A percentile compares a stretch with the other conserved stretches of the same genome.
These are phyloP conservation scores for Hypomesus transpacificus DNA, from an alignment of 2,113 vertebrate genomes.

Conservation along the genomic window DNA sequence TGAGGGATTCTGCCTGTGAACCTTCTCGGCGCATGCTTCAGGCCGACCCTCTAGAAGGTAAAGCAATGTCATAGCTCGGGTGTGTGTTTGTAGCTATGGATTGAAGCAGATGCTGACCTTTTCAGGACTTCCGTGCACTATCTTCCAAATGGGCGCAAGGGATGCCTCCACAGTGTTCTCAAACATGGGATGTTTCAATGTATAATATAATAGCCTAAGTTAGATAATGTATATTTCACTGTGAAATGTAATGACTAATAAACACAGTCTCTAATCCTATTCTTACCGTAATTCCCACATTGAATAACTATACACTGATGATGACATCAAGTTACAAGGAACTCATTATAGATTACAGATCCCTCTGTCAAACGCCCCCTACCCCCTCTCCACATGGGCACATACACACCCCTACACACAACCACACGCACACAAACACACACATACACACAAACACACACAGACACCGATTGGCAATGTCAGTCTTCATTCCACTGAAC, in stretches of 20 bases:
- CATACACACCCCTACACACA: slow-evolving; percentile 20
- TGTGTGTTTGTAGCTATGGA: background rate
- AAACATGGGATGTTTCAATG: too few species aligned
- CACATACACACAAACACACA: background rate
- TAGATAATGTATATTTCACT: too few species aligned
- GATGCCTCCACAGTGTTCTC: too few species aligned
- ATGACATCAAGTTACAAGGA: too few species aligned
- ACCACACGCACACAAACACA: slow-evolving; percentile 20
- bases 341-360: background rate
- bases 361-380: background rate
- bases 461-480: slow-evolving; percentile 18
- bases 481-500: slow-evolving; percentile 29
- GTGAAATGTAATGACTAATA: too few species aligned
- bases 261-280: too few species aligned
- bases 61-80: background rate
- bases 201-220: too few species aligned
- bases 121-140: background rate
- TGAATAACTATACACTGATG: too few species aligned
- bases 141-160: background rate
- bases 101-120: slow-evolving; percentile 16
- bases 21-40: background rate
- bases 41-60: background rate
- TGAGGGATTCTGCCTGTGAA: background rate
- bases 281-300: too few species aligned
- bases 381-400: background rate